A percentile compares a stretch with the other conserved stretches of the same genome.
These are phyloP conservation scores for Callionymus lyra DNA, from an alignment of 2,113 vertebrate species.

Conservation along the genomic window DNA sequence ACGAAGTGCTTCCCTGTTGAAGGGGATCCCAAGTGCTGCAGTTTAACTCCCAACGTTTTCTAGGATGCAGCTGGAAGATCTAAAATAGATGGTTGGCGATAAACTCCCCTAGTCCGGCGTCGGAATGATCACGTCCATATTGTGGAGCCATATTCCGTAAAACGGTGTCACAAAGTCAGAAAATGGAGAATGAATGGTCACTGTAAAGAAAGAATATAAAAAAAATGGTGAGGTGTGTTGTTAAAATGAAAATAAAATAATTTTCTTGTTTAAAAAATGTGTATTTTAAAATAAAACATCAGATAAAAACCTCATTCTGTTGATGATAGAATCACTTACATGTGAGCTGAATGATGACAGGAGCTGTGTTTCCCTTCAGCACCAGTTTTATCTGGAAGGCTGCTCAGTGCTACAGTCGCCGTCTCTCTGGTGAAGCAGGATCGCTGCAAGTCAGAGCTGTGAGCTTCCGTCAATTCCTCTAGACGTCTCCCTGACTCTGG, in stretches of 20 bases:
- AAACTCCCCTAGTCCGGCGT: slow-evolving; percentile 29
- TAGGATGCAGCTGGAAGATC: slow-evolving; percentile 1
- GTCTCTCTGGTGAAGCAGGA: slow-evolving; percentile 62
- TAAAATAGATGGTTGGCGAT: slow-evolving; percentile 6
- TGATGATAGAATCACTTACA: not conserved
- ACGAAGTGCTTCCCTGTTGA: slow-evolving; percentile 17
- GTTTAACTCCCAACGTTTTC: slow-evolving; percentile 1
- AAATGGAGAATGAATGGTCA: slow-evolving; percentile 49
- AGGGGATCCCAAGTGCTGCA: slow-evolving; percentile 15
- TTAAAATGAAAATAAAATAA: too few relatives aligned
- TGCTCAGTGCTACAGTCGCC: slow-evolving; percentile 27
- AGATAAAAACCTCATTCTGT: not conserved
- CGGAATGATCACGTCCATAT: slow-evolving; percentile 16
- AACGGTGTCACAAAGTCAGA: slow-evolving; percentile 45
- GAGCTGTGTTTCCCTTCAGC: slow-evolving; percentile 70
- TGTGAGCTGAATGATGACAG: slow-evolving; percentile 50
- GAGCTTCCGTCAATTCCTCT: slow-evolving; percentile 80
- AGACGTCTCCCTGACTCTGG: slow-evolving; percentile 71
- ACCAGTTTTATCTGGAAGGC: slow-evolving; percentile 63
- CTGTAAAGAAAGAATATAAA: slow-evolving; percentile 46
- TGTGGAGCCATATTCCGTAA: slow-evolving; percentile 23
- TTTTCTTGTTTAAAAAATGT: not conserved
- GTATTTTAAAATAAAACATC: not conserved
- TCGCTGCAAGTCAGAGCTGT: slow-evolving; percentile 72
- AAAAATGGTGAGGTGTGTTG: too few relatives aligned